Percentiles rank a stretch among this genome's conserved stretches.
Conservation (phyloP, 2,797 vertebrate species). For the Distichodus sexfasciatus region DNA sequence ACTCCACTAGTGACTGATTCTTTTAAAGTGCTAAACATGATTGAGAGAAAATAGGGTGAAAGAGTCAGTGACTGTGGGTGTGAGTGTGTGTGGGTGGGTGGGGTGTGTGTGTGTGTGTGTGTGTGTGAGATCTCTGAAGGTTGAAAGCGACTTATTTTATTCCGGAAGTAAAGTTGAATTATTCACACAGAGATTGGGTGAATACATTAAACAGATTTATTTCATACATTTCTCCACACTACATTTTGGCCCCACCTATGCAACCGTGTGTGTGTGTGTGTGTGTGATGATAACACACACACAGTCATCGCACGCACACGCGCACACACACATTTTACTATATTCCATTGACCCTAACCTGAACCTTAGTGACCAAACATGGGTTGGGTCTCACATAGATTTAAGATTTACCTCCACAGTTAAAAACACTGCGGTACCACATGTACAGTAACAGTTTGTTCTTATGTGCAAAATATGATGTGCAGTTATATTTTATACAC, state of each 20-base stretch:
- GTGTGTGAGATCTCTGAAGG: conserved; percentile 19
- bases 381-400: too few species aligned
- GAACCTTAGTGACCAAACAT: too few species aligned
- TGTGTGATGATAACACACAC: too few species aligned
- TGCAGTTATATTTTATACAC: too few species aligned
- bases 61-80: conserved; percentile 14
- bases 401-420: too few species aligned
- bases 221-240: background rate
- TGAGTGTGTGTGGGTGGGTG: background rate
- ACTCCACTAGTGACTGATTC: conserved; percentile 2
- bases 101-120: conserved; percentile 16
- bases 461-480: too few species aligned
- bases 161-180: conserved; percentile 33
- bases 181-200: conserved; percentile 48
- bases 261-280: background rate
- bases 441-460: too few species aligned
- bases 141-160: conserved; percentile 44
- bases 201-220: conserved; percentile 35
- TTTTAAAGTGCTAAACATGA: background rate
- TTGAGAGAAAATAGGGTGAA: background rate
- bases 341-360: too few species aligned
- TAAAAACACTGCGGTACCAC: too few species aligned
- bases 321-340: too few species aligned
- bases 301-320: too few species aligned
- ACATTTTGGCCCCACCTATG: background rate